phyloP scores from a whole-genome alignment of 2,888 invertebrate species.

The Scelioninae gen. 2 region DNA sequence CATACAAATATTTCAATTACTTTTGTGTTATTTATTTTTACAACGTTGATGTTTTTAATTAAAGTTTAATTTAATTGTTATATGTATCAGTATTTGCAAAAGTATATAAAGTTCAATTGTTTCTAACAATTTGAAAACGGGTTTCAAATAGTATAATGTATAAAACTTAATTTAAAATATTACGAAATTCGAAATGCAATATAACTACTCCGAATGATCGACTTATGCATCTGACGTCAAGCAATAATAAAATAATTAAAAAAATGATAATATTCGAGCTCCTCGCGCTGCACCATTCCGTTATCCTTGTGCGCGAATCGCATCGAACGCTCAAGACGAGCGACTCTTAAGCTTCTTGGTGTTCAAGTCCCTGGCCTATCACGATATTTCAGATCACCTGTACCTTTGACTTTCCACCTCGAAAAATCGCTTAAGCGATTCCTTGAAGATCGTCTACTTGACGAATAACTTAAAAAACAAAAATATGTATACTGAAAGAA shows the following conservation, averaged over 20 bases:
- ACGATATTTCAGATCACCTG: slow-evolving; percentile 22
- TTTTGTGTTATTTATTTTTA: too few relatives aligned
- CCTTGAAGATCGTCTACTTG: background rate
- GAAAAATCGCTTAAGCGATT: slow-evolving; percentile 7
- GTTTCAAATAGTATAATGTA: too few relatives aligned
- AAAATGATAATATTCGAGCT: slow-evolving; percentile 3
- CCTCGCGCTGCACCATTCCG: slow-evolving; percentile 16
- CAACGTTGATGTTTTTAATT: too few relatives aligned
- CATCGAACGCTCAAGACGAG: slow-evolving; percentile 14
- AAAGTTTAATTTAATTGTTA: too few relatives aligned
- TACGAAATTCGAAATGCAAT: slow-evolving; percentile 16
- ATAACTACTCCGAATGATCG: background rate
- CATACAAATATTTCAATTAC: too few relatives aligned
- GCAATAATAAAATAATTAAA: slow-evolving; percentile 1
- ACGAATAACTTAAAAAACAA: background rate
- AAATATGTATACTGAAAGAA: slow-evolving; percentile 1
- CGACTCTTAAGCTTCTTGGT: slow-evolving; percentile 25
- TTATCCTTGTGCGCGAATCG: slow-evolving; percentile 21
- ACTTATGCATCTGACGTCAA: background rate
- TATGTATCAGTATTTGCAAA: too few relatives aligned
- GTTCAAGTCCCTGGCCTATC: slow-evolving; percentile 41
- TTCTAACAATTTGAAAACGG: background rate
- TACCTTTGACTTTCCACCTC: slow-evolving; percentile 31
- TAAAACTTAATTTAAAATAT: too few relatives aligned
- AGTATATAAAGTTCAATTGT: too few relatives aligned